Evolutionary conservation across 2,113 vertebrate species (phyloP), one percentile per base, ranked within the genome.

Genomic region (Porphyrio hochstetteri): DNA sequence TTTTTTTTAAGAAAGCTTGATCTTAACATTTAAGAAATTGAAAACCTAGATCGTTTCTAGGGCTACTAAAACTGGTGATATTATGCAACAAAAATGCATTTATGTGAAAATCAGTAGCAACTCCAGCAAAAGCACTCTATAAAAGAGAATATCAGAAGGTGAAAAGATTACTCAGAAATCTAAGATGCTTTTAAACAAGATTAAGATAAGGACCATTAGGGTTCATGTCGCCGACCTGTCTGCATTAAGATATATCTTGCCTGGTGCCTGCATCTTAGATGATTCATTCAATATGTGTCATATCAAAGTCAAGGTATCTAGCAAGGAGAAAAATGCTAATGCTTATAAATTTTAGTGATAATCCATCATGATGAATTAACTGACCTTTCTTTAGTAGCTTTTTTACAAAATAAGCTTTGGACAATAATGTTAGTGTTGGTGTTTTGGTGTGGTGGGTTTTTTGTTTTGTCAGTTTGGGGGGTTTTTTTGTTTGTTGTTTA

Each of bases 101-200:
- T 92, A 86, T 89, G 57, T 86, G 93, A 86, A 96, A 97, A 96
- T 97, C 88, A 83, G 95, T 96, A 98, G 96, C 95, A 93, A 74
- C 74, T 85, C 84, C 35, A 69, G 67, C 90, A 94, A 92, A 92
- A 96, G 35, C 92, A 95, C 96, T 97, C 98, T 95, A 97, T 98
- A 98, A 98, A 98, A 97, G 95, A 97, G 97, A 97, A 96, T 97
- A 97, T 98, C 97, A 97, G 97, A 96, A 98, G 98, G 98, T 98
- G 98, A 98, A 98, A 98, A 98, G 97, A 98, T 98, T 97, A 97
- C 96, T 94, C 82, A 97, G 98, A 98, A 98, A 98, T 96, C 97
- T 97, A 98, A 98, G 98, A 98, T 98, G 98, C 98, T 99, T 99
- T 99, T 99, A 99, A 98, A 98, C 98, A 97, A 99, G 98, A 98